A percentile compares a stretch with the other conserved stretches of the same genome.
Evolutionary conservation across 2,888 invertebrate species (phyloP).

Genomic region (Luperina nickerlii): DNA sequence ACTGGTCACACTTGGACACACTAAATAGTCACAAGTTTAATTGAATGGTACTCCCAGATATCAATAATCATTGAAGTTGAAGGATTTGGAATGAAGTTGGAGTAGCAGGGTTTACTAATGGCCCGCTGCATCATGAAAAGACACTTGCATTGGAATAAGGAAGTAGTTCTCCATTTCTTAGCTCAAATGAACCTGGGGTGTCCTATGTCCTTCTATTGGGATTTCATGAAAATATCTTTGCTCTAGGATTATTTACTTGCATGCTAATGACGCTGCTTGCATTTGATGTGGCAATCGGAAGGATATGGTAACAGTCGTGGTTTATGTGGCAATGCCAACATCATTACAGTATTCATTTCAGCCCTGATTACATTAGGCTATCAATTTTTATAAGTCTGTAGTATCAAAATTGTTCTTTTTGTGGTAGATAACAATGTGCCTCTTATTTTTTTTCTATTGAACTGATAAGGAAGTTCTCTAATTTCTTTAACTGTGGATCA

Average conservation of each 20-base stretch:
- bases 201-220: not conserved
- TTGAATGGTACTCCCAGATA: not conserved
- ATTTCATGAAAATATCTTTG: not conserved
- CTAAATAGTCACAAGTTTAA: not conserved
- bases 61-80: not conserved
- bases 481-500: conserved; percentile 11
- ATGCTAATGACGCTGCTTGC: conserved; percentile 18
- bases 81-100: not conserved
- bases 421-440: conserved; percentile 11
- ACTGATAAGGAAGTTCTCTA: not conserved
- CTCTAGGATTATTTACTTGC: conserved; percentile 12
- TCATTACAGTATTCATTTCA: conserved; percentile 27
- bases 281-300: conserved; percentile 40
- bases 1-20: not conserved
- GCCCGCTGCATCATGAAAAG: not conserved
- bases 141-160: not conserved
- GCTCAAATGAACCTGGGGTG: not conserved
- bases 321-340: conserved; percentile 40
- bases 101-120: not conserved
- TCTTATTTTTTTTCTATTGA: conserved; percentile 6
- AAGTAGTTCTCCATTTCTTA: not conserved
- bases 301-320: conserved; percentile 29
- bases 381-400: conserved; percentile 33
- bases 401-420: conserved; percentile 18
- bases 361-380: conserved; percentile 23